Conservation (phyloP, 2,797 vertebrate genomes). For the Cynopterus sphinx region DNA sequence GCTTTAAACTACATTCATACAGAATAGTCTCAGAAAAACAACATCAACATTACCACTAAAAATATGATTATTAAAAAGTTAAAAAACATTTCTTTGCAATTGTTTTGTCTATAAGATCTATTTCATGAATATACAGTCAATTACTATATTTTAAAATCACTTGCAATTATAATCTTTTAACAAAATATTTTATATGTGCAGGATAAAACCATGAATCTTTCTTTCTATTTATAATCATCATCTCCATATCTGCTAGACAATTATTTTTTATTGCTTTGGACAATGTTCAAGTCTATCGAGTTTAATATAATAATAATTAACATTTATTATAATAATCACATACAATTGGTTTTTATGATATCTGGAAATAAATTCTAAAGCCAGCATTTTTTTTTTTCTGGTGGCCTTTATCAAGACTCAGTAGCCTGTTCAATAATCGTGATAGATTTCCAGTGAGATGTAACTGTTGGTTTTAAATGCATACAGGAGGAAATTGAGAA, state of each 20-base stretch:
- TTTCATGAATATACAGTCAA: background rate
- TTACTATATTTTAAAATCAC: background rate
- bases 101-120: background rate
- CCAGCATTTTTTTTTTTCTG: background rate
- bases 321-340: background rate
- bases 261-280: constrained; percentile 36
- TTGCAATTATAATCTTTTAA: background rate
- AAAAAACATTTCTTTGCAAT: background rate
- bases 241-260: background rate
- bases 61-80: background rate
- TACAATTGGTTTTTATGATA: background rate
- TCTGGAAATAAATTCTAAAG: background rate
- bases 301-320: background rate
- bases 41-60: background rate
- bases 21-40: background rate
- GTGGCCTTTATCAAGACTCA: background rate
- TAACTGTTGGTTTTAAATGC: background rate
- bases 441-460: background rate
- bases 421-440: background rate
- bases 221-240: background rate
- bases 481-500: background rate
- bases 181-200: background rate
- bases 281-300: background rate
- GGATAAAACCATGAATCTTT: constrained; percentile 8
- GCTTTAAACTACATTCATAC: background rate